Percentiles rank a stretch among this genome's conserved stretches.
These are phyloP conservation scores for Calameuta idolon DNA, from an alignment of 2,888 invertebrate species.

Conservation along the genomic window DNA sequence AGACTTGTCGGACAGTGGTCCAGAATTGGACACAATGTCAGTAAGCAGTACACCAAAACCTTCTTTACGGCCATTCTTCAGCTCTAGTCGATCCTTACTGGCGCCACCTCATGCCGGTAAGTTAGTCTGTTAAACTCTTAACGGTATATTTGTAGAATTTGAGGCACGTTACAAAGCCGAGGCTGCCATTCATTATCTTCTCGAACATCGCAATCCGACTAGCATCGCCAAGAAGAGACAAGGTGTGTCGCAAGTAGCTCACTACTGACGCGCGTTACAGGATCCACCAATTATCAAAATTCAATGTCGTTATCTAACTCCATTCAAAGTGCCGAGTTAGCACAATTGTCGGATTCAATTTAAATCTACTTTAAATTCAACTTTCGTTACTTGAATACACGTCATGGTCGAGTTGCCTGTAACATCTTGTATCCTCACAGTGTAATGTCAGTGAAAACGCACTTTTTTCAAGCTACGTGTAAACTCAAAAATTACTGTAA, in stretches of 20 bases:
- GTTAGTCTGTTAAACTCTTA: conserved; percentile 23
- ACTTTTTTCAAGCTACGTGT: neutral
- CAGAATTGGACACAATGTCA: conserved; percentile 95
- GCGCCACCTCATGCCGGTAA: conserved; percentile 63
- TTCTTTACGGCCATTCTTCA: conserved; percentile 94
- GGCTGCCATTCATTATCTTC: conserved; percentile 15
- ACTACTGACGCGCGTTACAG: neutral
- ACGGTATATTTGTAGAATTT: conserved; percentile 15
- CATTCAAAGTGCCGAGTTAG: neutral
- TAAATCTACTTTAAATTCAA: neutral
- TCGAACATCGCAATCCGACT: neutral
- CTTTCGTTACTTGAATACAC: neutral
- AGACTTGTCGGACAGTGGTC: conserved; percentile 95
- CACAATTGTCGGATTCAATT: neutral
- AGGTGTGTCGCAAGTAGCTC: neutral
- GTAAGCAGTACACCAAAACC: conserved; percentile 98
- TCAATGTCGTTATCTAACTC: neutral
- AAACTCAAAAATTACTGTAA: no score
- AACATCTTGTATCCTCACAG: neutral
- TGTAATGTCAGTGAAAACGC: neutral
- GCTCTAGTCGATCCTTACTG: conserved; percentile 84
- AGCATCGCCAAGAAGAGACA: neutral
- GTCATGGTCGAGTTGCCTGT: neutral
- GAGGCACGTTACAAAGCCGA: conserved; percentile 21
- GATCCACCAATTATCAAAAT: neutral